Evolutionary conservation across 2,113 vertebrate genomes (phyloP).

Genomic region (Cygnus atratus): DNA sequence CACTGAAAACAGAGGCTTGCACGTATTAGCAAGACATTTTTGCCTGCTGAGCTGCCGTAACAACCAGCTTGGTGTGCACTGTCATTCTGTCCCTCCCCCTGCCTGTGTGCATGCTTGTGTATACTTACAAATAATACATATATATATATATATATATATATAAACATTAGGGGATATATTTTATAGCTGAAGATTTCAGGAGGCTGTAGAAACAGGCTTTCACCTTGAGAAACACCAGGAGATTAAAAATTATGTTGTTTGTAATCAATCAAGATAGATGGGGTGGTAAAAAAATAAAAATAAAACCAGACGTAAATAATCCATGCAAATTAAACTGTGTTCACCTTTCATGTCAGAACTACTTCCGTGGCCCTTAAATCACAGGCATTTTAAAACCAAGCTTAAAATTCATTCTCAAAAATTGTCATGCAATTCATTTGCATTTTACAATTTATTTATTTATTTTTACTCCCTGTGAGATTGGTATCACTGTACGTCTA

Average conservation of each 20-base stretch:
- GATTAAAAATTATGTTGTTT: slow-evolving; percentile 32
- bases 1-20: not conserved
- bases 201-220: slow-evolving; percentile 15
- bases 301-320: slow-evolving; percentile 22
- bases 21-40: not conserved
- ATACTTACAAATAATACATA: not conserved
- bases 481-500: not conserved
- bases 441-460: slow-evolving; percentile 31
- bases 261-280: slow-evolving; percentile 31
- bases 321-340: slow-evolving; percentile 51
- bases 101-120: not conserved
- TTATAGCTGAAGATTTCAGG: not conserved
- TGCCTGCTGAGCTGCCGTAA: not conserved
- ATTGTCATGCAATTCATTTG: not conserved
- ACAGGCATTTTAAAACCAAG: slow-evolving; percentile 11
- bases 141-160: too few relatives aligned
- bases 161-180: not conserved
- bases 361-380: slow-evolving; percentile 34
- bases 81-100: not conserved
- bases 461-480: not conserved
- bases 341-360: slow-evolving; percentile 60
- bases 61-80: not conserved
- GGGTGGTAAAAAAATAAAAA: not conserved
- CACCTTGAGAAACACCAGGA: slow-evolving; percentile 45
- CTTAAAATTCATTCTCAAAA: slow-evolving; percentile 29